These are phyloP conservation scores for Volucella inflata DNA, from an alignment of 2,888 invertebrate genomes.

Conservation along the genomic window DNA sequence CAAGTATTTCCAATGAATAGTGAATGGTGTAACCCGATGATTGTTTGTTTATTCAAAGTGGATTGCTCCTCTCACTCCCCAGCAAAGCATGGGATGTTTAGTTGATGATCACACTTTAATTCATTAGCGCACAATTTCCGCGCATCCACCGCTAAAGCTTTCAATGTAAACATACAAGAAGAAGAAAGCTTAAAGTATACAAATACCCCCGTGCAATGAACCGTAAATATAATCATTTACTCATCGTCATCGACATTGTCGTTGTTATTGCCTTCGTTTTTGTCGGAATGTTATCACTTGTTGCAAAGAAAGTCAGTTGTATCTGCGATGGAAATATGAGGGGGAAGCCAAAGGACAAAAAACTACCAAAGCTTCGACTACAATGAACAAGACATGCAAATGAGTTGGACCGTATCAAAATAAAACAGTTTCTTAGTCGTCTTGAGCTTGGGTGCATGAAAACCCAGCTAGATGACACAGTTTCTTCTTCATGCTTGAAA, in stretches of 20 bases:
- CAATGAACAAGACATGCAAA: constrained; percentile 68
- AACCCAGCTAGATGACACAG: constrained; percentile 63
- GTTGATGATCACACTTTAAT: constrained; percentile 25
- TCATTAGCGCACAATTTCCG: constrained; percentile 37
- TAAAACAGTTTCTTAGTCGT: constrained; percentile 65
- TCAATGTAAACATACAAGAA: constrained; percentile 47
- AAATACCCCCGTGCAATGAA: constrained; percentile 67
- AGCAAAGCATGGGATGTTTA: background rate
- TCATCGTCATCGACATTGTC: background rate
- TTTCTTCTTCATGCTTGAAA: constrained; percentile 55
- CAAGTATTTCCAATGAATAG: constrained; percentile 57
- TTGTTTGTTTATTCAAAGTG: constrained; percentile 1
- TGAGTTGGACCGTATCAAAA: constrained; percentile 68
- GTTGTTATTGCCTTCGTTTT: background rate
- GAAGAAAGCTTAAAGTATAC: constrained; percentile 1
- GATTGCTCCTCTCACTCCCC: background rate
- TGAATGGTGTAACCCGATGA: constrained; percentile 31
- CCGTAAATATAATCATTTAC: constrained; percentile 60
- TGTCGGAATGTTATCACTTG: constrained; percentile 59
- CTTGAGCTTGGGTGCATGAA: constrained; percentile 56
- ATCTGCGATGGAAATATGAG: background rate
- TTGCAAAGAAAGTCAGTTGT: constrained; percentile 48
- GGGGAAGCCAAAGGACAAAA: constrained; percentile 2
- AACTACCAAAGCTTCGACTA: constrained; percentile 52
- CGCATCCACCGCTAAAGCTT: constrained; percentile 29